These are phyloP conservation scores for Beaufortia kweichowensis DNA, from an alignment of 2,113 vertebrate genomes.

Conservation along the genomic window DNA sequence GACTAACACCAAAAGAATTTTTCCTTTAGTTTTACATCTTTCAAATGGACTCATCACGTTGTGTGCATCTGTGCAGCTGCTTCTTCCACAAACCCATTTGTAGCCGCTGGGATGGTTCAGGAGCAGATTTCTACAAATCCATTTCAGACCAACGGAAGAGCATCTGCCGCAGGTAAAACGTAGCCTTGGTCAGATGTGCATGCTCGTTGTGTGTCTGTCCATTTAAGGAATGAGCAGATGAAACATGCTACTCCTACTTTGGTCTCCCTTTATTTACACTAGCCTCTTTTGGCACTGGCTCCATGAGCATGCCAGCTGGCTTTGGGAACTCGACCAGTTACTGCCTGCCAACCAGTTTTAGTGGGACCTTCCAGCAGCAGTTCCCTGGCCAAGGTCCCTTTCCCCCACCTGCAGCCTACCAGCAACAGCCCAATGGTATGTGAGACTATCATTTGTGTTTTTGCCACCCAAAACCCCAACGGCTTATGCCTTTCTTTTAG, in stretches of 20 bases:
- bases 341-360: slow-evolving; percentile 97
- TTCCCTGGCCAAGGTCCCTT: slow-evolving; percentile 90
- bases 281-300: slow-evolving; percentile 90
- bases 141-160: slow-evolving; percentile 91
- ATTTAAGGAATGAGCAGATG: slow-evolving; percentile 31
- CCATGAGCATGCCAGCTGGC: slow-evolving; percentile 96
- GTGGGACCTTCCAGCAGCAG: slow-evolving; percentile 93
- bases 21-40: neutral
- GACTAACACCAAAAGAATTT: neutral
- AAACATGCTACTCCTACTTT: slow-evolving; percentile 47
- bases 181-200: slow-evolving; percentile 37
- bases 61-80: slow-evolving; percentile 70
- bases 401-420: slow-evolving; percentile 85
- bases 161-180: slow-evolving; percentile 74
- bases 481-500: slow-evolving; percentile 26
- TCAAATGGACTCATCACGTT: neutral
- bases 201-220: slow-evolving; percentile 14
- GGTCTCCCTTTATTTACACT: slow-evolving; percentile 61
- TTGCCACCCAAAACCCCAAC: slow-evolving; percentile 18
- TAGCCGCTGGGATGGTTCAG: slow-evolving; percentile 83
- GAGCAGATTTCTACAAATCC: slow-evolving; percentile 91
- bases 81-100: slow-evolving; percentile 93
- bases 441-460: slow-evolving; percentile 25
- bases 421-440: slow-evolving; percentile 94
- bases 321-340: slow-evolving; percentile 90